Base-by-base conservation (phyloP, 2,888 invertebrate genomes). In the Thera obeliscata region DNA sequence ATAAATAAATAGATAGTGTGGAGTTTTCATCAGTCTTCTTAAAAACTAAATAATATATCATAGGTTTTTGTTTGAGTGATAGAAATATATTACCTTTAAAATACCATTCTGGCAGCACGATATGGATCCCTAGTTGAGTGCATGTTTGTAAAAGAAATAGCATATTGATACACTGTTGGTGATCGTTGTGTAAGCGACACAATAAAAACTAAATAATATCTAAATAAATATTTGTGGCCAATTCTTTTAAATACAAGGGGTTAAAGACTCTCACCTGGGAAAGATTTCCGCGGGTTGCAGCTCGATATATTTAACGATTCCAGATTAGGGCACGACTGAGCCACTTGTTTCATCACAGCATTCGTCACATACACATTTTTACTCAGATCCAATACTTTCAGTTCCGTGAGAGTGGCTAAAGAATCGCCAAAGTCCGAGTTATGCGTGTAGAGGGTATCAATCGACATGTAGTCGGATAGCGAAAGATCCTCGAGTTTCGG, bases 311-410 rank as follows among this genome's bases (percentile, higher is more conserved):
- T 92, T 57, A 95, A 78, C 0, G 83, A 81, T 71, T 87, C 83
- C 49, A 95, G 73, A 55, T 93, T 87, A 5, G 81, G 77, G 72
- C 95, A 95, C 12, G 87, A 82, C 69, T 88, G 87, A 0, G 94
- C 91, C 5, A 96, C 78, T 57, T 85, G 87, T 74, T 90, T 89
- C 68, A 96, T 66, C 35, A 95, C 91, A 1, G 87, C 82, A 76
- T 96, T 94, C 0, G 89, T 93, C 33, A 96, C 91, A 63, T 88
- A 86, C 4, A 86, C 79, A 69, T 94, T 94, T 61, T 85, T 83
- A 73, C 87, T 88, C 55, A 95, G 72, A 73, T 93, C 90, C 56
- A 95, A 75, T 0, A 75, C 76, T 76, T 89, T 92, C 69, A 95
- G 80, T 73, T 94, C 90, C 0, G 84, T 84, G 11, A 95, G 80